Evolutionary conservation across 2,113 vertebrate genomes (phyloP).

Genomic region (Sinocyclocheilus maitianheensis): DNA sequence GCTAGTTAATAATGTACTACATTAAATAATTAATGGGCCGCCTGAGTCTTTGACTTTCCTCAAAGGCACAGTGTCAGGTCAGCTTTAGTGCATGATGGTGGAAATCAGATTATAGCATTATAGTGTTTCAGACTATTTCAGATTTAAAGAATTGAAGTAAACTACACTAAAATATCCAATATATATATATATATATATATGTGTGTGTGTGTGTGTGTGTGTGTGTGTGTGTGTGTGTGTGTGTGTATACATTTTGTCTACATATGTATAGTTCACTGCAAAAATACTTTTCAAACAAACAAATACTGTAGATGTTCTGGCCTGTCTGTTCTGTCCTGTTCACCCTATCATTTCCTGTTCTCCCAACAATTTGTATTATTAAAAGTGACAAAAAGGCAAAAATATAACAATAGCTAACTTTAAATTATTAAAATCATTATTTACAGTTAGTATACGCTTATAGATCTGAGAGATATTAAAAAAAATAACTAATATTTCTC

Average conservation of each 20-base stretch:
- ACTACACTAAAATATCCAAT: neutral
- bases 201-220: too few species aligned
- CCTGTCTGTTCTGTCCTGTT: neutral
- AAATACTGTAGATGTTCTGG: neutral
- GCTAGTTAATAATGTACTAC: constrained; percentile 45
- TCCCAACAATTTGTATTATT: neutral
- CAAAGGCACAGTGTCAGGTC: constrained; percentile 8
- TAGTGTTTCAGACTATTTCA: neutral
- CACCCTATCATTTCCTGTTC: neutral
- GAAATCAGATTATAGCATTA: neutral
- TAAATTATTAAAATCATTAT: neutral
- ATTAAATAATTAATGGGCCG: constrained; percentile 44
- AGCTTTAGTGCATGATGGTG: neutral
- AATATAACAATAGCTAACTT: neutral
- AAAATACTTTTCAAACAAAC: too few species aligned
- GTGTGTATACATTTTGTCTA: too few species aligned
- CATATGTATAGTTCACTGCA: too few species aligned
- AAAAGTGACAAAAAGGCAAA: neutral
- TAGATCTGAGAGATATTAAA: neutral
- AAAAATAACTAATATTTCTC: too few species aligned
- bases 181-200: too few species aligned
- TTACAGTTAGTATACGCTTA: neutral
- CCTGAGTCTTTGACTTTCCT: constrained; percentile 41
- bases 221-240: too few species aligned
- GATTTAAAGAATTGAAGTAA: neutral